Base-by-base conservation (phyloP, 2,797 vertebrate species). In the Chaetophractus vellerosus region DNA sequence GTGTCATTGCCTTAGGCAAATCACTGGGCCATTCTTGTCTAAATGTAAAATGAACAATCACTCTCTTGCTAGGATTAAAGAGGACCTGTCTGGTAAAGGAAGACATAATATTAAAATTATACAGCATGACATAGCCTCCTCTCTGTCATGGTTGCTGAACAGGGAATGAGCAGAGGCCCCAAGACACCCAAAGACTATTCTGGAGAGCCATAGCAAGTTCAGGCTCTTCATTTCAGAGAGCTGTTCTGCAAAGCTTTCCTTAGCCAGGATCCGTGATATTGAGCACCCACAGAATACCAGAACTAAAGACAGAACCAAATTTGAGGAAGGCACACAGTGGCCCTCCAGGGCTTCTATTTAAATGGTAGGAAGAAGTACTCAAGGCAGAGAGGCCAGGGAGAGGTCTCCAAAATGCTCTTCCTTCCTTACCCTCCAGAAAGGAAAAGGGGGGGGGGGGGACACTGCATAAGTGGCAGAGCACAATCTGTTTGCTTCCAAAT, bases 41-140 rank as follows among this genome's bases (percentile, higher is more conserved):
- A 74, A 55, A 82, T 45, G 31, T 66, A 57, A 76, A 72, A 52
- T 48, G 79, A 90, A 41, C 14, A 63, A 5, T n/a, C 8, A 11
- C 24, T 45, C 10, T 16, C 85, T 81, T 79, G 33, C 69, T 63
- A 57, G 59, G 52, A 88, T 81, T 78, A 85, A 91, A 88, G 78
- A 55, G 16, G 50, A 36, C 33, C 15, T 11, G 59, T 59, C 59
- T 89, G 48, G 28, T 36, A 38, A 18, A 66, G 55, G 48, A 93
- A 94, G 71, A 80, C 83, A 55, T 38, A 10, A 26, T 61, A 68
- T 24, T 61, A 64, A 52, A 82, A 86, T 23, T 4, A 12, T 19
- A 9, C 21, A 84, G 88, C 55, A 19, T 41, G 66, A 10, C 26
- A 48, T 19, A 64, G 61, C 10, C 55, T 90, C n/a, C 71, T 9